Evolutionary conservation across 2,113 vertebrate species (phyloP).

Genomic region (Perca fluviatilis): DNA sequence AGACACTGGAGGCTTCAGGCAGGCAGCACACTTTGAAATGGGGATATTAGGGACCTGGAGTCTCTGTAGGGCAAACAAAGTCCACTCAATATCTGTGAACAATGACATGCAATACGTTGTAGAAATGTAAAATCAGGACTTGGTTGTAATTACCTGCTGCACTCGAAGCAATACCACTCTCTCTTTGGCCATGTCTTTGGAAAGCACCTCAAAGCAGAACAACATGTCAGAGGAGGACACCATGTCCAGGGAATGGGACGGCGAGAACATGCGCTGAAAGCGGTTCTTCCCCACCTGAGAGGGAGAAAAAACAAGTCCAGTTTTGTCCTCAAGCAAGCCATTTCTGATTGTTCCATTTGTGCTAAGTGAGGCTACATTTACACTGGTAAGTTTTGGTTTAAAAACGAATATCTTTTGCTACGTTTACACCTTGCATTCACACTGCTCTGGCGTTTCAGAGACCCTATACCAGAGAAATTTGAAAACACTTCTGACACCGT

Average conservation of each 20-base stretch:
- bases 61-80: slow-evolving; percentile 81
- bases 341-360: not conserved
- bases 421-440: too few species aligned
- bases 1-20: slow-evolving; percentile 91
- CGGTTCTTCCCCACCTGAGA: slow-evolving; percentile 91
- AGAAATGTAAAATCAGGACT: not conserved
- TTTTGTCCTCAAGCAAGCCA: not conserved
- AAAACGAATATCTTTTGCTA: too few species aligned
- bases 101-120: not conserved
- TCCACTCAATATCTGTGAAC: not conserved
- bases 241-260: slow-evolving; percentile 90
- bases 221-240: slow-evolving; percentile 90
- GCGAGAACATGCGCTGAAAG: slow-evolving; percentile 91
- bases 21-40: slow-evolving; percentile 94
- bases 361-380: too few species aligned
- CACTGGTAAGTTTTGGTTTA: too few species aligned
- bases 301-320: not conserved
- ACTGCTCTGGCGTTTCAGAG: too few species aligned
- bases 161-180: slow-evolving; percentile 92
- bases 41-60: slow-evolving; percentile 93
- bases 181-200: slow-evolving; percentile 95
- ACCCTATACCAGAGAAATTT: too few species aligned
- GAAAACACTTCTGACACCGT: too few species aligned
- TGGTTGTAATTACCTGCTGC: slow-evolving; percentile 88
- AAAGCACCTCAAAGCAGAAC: slow-evolving; percentile 96